Percentiles rank a stretch among this genome's conserved stretches.
Conservation (phyloP, 2,113 vertebrate species). For the Protomyctophum bolini region DNA sequence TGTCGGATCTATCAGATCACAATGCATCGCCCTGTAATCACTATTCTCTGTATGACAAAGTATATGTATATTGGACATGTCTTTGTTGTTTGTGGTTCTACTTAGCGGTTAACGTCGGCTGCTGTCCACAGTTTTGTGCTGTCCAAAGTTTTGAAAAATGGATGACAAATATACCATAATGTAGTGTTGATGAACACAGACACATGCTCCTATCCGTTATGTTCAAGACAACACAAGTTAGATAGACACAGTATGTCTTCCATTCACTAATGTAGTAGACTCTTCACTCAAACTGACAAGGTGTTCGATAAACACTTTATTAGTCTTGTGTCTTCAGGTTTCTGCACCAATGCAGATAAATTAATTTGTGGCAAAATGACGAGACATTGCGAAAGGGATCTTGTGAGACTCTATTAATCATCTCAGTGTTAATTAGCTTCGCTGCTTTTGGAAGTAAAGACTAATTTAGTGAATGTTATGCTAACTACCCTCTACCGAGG, state of each 20-base stretch:
- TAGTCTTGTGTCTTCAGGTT: conserved; percentile 7
- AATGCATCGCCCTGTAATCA: too few relatives aligned
- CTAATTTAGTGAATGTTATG: conserved; percentile 71
- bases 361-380: conserved; percentile 10
- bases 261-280: conserved; percentile 1
- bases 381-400: conserved; percentile 37
- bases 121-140: background rate
- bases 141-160: background rate
- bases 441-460: conserved; percentile 55
- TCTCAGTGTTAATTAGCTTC: conserved; percentile 67
- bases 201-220: conserved; percentile 28
- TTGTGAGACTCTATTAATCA: conserved; percentile 70
- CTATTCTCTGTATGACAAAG: too few relatives aligned
- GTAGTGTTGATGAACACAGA: conserved; percentile 5
- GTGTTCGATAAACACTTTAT: conserved; percentile 5
- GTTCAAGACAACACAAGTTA: conserved; percentile 15
- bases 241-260: conserved; percentile 10
- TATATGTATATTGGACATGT: too few relatives aligned
- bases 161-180: conserved; percentile 3
- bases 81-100: too few relatives aligned
- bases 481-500: conserved; percentile 60
- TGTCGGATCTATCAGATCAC: too few relatives aligned
- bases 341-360: background rate
- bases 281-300: conserved; percentile 4
- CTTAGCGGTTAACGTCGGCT: too few relatives aligned